Evolutionary conservation across 2,888 invertebrate genomes (phyloP).

Genomic region (Dexiosoma caninum): DNA sequence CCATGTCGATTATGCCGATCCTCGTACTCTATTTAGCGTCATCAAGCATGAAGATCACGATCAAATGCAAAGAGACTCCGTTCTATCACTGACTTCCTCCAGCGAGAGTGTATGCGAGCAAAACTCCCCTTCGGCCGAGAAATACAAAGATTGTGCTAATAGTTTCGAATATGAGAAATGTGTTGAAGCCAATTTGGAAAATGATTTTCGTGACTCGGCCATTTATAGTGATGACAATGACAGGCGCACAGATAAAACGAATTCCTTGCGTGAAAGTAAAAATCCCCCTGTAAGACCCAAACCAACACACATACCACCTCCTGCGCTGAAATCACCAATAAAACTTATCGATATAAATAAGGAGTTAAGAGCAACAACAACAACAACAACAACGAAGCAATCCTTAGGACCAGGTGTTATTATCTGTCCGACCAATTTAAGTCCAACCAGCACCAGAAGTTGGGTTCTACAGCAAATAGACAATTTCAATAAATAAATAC

Average conservation of each 20-base stretch:
- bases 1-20: slow-evolving; percentile 91
- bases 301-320: slow-evolving; percentile 65
- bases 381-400: too few relatives aligned
- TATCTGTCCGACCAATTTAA: slow-evolving; percentile 71
- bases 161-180: slow-evolving; percentile 88
- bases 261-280: slow-evolving; percentile 69
- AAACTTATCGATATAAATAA: slow-evolving; percentile 16
- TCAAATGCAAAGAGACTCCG: slow-evolving; percentile 75
- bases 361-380: too few relatives aligned
- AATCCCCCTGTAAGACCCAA: slow-evolving; percentile 70
- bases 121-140: slow-evolving; percentile 55
- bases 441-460: slow-evolving; percentile 73
- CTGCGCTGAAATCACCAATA: slow-evolving; percentile 43
- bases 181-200: slow-evolving; percentile 83
- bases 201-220: slow-evolving; percentile 88
- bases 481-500: slow-evolving; percentile 75
- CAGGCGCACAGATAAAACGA: slow-evolving; percentile 71
- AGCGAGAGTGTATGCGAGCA: slow-evolving; percentile 76
- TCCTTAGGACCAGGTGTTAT: slow-evolving; percentile 62
- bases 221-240: slow-evolving; percentile 85
- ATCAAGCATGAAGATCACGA: slow-evolving; percentile 69
- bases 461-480: slow-evolving; percentile 78
- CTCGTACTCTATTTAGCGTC: slow-evolving; percentile 82
- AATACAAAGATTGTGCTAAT: slow-evolving; percentile 67
- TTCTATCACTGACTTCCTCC: slow-evolving; percentile 77